These are phyloP conservation scores for Cichladusa arquata DNA, from an alignment of 2,113 vertebrate species.

Conservation along the genomic window DNA sequence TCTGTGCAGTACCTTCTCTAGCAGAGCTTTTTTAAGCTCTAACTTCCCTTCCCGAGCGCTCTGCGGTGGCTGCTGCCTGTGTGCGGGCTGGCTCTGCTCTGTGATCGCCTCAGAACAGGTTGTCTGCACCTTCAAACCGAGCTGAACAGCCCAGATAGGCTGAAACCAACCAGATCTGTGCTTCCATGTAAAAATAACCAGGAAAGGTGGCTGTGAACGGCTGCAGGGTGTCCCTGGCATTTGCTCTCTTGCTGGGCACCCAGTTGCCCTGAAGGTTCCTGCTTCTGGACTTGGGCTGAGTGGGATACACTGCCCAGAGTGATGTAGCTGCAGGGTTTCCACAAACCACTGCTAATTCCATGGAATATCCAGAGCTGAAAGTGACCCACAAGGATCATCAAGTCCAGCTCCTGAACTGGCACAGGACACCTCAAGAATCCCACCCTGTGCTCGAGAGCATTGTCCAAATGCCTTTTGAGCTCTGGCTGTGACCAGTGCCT, in stretches of 20 bases:
- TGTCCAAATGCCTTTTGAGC: not conserved
- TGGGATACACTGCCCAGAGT: accelerated
- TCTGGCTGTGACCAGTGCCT: not conserved
- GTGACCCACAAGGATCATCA: not conserved
- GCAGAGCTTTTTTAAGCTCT: conserved; percentile 60
- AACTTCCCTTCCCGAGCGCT: conserved; percentile 34
- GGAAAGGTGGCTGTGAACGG: not conserved
- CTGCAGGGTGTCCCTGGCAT: accelerated
- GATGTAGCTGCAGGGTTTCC: not conserved
- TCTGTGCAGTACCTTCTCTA: conserved; percentile 7
- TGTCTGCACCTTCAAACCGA: not conserved
- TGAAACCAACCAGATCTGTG: not conserved
- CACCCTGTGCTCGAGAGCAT: not conserved
- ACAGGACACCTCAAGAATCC: not conserved
- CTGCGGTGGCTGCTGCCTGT: not conserved
- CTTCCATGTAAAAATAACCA: not conserved
- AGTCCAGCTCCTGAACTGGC: not conserved
- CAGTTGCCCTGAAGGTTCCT: accelerated
- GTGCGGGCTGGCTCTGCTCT: not conserved
- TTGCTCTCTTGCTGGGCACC: not conserved
- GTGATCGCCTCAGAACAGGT: not conserved
- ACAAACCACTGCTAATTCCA: not conserved
- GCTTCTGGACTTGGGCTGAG: accelerated
- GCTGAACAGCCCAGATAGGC: conserved; percentile 31
- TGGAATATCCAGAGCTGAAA: not conserved